Evolutionary conservation across 2,797 vertebrate species (phyloP), one percentile per base, ranked within the genome.

Genomic region (Yasuhikotakia modesta): DNA sequence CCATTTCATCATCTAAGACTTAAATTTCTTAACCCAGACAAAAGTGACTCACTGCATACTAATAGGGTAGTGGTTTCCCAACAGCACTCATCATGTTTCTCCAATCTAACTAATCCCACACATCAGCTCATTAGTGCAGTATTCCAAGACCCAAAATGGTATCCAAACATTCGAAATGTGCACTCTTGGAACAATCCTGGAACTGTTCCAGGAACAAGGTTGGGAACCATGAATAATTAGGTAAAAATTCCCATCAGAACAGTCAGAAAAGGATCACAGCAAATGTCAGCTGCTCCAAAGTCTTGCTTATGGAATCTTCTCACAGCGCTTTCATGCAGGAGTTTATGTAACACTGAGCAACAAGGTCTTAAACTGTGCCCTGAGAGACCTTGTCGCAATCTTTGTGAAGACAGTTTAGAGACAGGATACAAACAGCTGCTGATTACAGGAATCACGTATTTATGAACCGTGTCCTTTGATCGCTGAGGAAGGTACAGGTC

Each of bases 401-500:
- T 32, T 57, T 68, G 65, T 58, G 48, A 65, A 50, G n/a, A 24
- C 27, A 52, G 11, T 65, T 55, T 12, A 72, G n/a, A n/a, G n/a
- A 52, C 14, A 39, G 46, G n/a, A 77, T 46, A 61, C 27, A 76
- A 80, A 71, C 48, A 80, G 61, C 53, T 74, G 65, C 78, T 82
- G 78, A 78, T 82, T 79, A 48, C 65, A 35, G 58, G 76, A 78
- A 43, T 71, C 68, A 17, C 43, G 61, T 35, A 24, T 63, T 32
- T 68, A 55, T 35, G 27, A n/a, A 61, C 50, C 46, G 1, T 2
- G 24, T 43, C 67, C 72, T 77, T 76, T 80, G 66, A 85, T 89
- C 83, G 72, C 21, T 14, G 78, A 88, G 89, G 90, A 90, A 90
- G 73, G 72, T 67, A 32, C 74, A 76, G 73, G 86, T 82, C 80